Evolutionary conservation across 2,113 vertebrate species (phyloP).

Genomic region (Australoheros scitulus): DNA sequence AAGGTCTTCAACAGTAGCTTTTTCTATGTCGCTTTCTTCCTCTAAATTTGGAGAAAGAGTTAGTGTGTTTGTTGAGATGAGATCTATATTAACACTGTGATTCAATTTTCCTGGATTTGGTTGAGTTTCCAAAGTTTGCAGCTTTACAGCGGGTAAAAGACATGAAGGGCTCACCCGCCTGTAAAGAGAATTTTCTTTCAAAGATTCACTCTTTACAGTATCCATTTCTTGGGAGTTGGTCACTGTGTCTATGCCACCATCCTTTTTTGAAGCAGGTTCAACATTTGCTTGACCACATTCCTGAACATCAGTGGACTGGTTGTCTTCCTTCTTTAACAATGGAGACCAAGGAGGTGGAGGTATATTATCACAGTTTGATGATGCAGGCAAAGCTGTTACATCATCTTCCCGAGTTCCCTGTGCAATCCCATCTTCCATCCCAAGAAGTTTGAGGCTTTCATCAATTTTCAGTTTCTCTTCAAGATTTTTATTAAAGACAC

Average conservation of each 20-base stretch:
- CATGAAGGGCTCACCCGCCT: slow-evolving; percentile 31
- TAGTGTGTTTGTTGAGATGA: neutral
- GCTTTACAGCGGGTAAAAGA: slow-evolving; percentile 23
- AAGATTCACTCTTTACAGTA: neutral
- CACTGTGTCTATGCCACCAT: neutral
- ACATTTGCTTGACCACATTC: neutral
- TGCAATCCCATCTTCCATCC: neutral
- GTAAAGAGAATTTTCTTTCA: slow-evolving; percentile 38
- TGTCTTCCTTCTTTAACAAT: neutral
- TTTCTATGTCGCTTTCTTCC: neutral
- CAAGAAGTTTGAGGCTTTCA: neutral
- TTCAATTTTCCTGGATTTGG: neutral
- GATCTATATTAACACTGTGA: neutral
- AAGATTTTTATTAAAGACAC: neutral
- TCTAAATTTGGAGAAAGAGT: neutral
- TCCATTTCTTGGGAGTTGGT: neutral
- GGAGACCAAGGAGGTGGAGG: neutral
- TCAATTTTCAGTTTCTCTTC: slow-evolving; percentile 22
- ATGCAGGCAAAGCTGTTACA: neutral
- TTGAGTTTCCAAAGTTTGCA: neutral
- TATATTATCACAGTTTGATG: neutral
- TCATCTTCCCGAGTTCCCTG: neutral
- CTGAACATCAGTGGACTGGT: neutral
- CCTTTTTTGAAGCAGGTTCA: neutral
- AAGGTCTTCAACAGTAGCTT: neutral